Conservation (phyloP, 2,888 invertebrate genomes). For the Eupelmus urozonus region DNA sequence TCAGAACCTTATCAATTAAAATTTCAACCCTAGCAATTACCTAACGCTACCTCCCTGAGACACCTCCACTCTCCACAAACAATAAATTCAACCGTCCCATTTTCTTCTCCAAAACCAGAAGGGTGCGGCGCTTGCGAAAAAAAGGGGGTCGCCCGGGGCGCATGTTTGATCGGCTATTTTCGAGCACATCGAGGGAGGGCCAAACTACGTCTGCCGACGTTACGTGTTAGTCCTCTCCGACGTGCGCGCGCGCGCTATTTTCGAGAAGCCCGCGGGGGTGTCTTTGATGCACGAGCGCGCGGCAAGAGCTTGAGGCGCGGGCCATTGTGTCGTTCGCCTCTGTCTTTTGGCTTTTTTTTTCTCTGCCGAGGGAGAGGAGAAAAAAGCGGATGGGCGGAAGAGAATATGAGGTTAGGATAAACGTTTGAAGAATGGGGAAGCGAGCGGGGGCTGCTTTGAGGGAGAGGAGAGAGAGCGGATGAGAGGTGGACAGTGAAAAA, state of each 20-base stretch:
- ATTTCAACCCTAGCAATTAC: too few species aligned
- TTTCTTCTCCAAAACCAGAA: background rate
- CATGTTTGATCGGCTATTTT: slow-evolving; percentile 50
- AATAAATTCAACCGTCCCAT: too few species aligned
- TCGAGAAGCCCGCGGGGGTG: slow-evolving; percentile 15
- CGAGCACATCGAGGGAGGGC: slow-evolving; percentile 1
- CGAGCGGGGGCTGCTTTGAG: too few species aligned
- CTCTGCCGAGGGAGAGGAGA: background rate
- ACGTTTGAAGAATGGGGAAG: slow-evolving; percentile 15
- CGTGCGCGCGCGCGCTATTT: too few species aligned
- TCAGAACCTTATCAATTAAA: too few species aligned
- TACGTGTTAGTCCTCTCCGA: too few species aligned
- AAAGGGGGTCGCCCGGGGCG: too few species aligned
- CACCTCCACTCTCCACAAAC: too few species aligned
- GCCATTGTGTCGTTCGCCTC: background rate
- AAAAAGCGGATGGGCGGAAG: background rate
- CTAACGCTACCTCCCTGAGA: too few species aligned
- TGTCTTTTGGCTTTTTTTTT: background rate
- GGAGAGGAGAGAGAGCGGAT: too few species aligned
- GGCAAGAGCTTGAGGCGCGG: background rate
- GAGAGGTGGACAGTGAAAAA: too few species aligned
- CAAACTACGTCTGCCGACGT: background rate
- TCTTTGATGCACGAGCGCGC: slow-evolving; percentile 13
- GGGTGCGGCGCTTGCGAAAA: too few species aligned
- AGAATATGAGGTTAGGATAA: slow-evolving; percentile 23